Conservation (phyloP, 2,113 vertebrate genomes). For the Urocolius indicus region DNA sequence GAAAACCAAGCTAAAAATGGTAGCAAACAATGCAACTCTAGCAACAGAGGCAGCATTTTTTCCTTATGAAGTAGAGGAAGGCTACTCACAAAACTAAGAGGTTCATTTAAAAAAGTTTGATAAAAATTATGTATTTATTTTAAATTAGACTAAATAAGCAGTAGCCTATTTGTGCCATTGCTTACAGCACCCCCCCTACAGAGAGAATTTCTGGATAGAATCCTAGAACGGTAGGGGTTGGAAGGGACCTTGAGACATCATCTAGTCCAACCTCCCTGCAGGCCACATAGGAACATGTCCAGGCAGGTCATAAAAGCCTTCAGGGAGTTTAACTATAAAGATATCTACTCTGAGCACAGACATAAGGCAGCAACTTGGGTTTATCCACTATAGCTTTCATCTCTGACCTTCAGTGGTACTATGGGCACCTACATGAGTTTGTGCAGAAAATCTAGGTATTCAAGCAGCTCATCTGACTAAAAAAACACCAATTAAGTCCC, state of each 20-base stretch:
- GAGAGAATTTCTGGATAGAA: not conserved
- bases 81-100: not conserved
- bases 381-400: not conserved
- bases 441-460: not conserved
- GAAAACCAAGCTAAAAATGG: not conserved
- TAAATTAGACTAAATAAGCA: not conserved
- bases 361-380: not conserved
- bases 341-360: not conserved
- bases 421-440: not conserved
- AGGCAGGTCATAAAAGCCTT: not conserved
- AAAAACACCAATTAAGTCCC: not conserved
- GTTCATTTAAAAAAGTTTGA: not conserved
- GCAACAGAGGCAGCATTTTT: not conserved
- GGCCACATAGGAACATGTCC: too few species aligned
- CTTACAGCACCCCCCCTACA: not conserved
- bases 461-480: not conserved
- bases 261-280: too few species aligned
- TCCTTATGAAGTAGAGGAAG: not conserved
- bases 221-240: too few species aligned
- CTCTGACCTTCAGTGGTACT: not conserved
- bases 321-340: not conserved
- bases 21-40: not conserved
- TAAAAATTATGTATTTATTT: not conserved
- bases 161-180: not conserved
- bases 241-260: too few species aligned